Conservation (phyloP, 2,113 vertebrate species). For the Bubo blakistoni region DNA sequence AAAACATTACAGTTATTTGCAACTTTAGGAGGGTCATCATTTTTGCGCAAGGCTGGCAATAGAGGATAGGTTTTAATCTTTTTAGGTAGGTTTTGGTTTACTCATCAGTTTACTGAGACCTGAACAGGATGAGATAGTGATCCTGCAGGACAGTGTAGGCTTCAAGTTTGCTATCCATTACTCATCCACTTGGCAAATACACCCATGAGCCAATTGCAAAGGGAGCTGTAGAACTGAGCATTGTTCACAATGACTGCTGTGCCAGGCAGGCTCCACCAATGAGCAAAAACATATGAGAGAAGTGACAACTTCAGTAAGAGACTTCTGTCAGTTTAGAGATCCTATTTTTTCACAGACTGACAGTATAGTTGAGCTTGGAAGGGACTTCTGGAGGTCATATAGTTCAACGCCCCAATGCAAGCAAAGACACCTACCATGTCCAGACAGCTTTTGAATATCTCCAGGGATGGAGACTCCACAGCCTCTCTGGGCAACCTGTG, state of each 20-base stretch:
- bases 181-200: neutral
- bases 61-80: neutral
- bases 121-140: neutral
- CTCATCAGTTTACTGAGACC: neutral
- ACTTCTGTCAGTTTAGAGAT: neutral
- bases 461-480: neutral
- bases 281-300: neutral
- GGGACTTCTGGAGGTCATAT: neutral
- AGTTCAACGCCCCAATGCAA: neutral
- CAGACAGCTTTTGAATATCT: neutral
- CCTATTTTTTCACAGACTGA: neutral
- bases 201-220: neutral
- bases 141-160: neutral
- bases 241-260: neutral
- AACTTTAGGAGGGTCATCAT: neutral
- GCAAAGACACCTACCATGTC: neutral
- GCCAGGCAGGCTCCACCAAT: fast-evolving
- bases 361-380: neutral
- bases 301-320: neutral
- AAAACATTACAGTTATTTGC: neutral
- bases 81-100: neutral
- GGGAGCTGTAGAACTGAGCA: no score
- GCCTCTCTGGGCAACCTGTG: neutral
- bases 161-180: neutral
- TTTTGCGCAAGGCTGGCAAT: neutral